phyloP scores from a whole-genome alignment of 2,888 invertebrate genomes.

The Meta bourneti region DNA sequence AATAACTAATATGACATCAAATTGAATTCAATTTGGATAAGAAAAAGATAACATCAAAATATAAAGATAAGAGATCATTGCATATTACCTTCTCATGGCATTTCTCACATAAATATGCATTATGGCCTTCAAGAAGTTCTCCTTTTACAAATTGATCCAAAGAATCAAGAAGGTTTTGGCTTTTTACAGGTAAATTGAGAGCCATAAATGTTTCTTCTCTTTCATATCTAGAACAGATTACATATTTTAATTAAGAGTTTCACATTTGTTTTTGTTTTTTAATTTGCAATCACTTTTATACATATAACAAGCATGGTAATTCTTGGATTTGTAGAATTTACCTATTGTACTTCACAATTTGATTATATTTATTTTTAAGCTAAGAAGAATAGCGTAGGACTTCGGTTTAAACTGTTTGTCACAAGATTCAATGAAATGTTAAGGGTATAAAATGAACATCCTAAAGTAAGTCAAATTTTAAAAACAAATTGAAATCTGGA shows the following conservation, averaged over 20 bases:
- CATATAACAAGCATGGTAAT: not conserved
- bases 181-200: conserved; percentile 82
- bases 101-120: conserved; percentile 83
- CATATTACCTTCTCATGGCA: conserved; percentile 82
- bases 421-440: too few relatives aligned
- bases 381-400: too few relatives aligned
- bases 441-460: too few relatives aligned
- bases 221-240: conserved; percentile 81
- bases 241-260: not conserved
- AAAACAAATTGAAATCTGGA: too few relatives aligned
- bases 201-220: conserved; percentile 83
- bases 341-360: too few relatives aligned
- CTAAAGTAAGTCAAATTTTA: too few relatives aligned
- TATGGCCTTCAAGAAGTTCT: conserved; percentile 83
- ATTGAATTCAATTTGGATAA: too few relatives aligned
- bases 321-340: not conserved
- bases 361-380: too few relatives aligned
- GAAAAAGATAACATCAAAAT: too few relatives aligned
- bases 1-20: too few relatives aligned
- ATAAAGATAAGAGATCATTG: too few relatives aligned
- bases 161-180: conserved; percentile 82
- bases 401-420: too few relatives aligned
- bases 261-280: not conserved
- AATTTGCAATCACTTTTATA: not conserved
- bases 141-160: conserved; percentile 83